These are phyloP conservation scores for Origma solitaria DNA, from an alignment of 2,113 vertebrate genomes.

Conservation along the genomic window DNA sequence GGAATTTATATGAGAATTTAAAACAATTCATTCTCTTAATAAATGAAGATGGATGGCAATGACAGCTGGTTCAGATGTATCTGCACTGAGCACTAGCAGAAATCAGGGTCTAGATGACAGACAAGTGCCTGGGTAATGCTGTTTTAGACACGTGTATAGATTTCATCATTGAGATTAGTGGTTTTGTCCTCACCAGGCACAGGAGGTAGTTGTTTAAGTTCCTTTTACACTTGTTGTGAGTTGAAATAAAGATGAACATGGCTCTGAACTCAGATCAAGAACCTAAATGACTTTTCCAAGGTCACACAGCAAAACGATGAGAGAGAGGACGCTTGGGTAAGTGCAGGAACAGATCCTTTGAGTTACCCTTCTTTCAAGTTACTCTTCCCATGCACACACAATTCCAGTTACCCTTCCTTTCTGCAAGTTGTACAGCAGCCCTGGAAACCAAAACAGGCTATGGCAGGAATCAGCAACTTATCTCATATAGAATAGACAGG, in stretches of 20 bases:
- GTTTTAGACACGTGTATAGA: not conserved
- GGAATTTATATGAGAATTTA: slow-evolving; percentile 21
- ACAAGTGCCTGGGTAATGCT: not conserved
- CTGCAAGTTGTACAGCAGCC: not conserved
- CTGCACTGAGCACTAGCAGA: not conserved
- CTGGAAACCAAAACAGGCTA: not conserved
- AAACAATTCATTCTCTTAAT: not conserved
- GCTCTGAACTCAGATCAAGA: not conserved
- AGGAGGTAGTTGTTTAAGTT: not conserved
- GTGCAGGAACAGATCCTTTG: not conserved
- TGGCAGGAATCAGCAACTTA: not conserved
- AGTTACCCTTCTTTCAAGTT: not conserved
- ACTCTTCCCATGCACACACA: not conserved
- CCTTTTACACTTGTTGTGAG: not conserved
- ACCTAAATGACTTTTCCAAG: not conserved
- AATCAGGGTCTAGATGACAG: not conserved
- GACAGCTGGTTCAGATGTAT: not conserved
- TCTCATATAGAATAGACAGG: not conserved
- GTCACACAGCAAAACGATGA: not conserved
- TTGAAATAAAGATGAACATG: not conserved
- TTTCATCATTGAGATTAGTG: not conserved
- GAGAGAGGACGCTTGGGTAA: not conserved
- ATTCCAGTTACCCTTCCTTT: not conserved
- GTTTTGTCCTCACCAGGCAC: not conserved
- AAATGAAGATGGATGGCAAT: not conserved